Evolutionary conservation across 2,797 vertebrate species (phyloP).

Genomic region (Cuculus canorus): DNA sequence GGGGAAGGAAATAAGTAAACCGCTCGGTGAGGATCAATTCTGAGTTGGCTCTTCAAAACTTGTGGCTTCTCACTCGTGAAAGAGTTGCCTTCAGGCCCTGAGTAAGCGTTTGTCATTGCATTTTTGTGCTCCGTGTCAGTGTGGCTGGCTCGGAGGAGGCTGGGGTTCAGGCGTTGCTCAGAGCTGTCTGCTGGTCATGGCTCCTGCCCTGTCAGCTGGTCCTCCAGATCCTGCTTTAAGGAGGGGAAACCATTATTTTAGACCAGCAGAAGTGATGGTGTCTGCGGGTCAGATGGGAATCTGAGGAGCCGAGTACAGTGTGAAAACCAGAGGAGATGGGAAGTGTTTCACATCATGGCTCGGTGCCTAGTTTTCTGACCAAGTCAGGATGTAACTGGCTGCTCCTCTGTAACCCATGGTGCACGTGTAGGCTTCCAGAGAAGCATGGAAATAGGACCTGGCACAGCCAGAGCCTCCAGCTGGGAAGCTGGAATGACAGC

Average conservation of each 20-base stretch:
- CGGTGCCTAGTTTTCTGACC: not conserved
- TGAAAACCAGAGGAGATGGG: not conserved
- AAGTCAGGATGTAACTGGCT: not conserved
- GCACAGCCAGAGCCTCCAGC: not conserved
- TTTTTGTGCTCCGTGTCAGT: not conserved
- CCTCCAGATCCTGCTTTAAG: not conserved
- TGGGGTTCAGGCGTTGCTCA: not conserved
- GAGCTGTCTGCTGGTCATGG: not conserved
- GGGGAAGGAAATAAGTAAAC: not conserved
- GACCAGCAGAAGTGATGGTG: not conserved
- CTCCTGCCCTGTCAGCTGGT: not conserved
- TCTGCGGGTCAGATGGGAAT: not conserved
- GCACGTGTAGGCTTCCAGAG: not conserved
- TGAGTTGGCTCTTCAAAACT: not conserved
- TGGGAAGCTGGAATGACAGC: not conserved
- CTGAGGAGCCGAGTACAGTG: not conserved
- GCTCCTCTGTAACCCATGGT: not conserved
- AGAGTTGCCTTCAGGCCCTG: not conserved
- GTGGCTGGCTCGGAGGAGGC: accelerated
- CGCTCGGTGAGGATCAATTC: not conserved
- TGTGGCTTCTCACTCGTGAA: not conserved
- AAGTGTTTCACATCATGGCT: not conserved
- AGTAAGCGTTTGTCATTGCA: accelerated
- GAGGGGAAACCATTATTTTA: not conserved
- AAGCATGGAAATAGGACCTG: not conserved